Conservation (phyloP, 2,797 vertebrate genomes). For the Poeciliopsis presidionis region DNA sequence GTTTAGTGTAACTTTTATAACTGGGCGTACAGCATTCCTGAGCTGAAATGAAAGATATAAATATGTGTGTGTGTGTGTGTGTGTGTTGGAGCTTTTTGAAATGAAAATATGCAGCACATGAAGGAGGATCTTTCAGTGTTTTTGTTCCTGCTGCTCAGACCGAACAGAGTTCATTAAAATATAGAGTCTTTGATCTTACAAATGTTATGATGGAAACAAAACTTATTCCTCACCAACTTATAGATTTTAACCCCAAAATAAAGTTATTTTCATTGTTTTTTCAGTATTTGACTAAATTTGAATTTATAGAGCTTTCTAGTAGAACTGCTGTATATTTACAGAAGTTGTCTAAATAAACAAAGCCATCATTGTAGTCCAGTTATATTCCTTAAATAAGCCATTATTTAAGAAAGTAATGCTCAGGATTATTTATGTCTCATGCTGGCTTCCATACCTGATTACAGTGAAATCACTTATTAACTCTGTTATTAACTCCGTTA, state of each 20-base stretch:
- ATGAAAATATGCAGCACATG: background rate
- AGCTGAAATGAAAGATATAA: background rate
- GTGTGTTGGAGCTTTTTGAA: background rate
- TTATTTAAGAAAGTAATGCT: too few species aligned
- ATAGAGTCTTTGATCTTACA: background rate
- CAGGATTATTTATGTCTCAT: too few species aligned
- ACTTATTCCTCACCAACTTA: background rate
- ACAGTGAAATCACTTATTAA: too few species aligned
- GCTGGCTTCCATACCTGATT: too few species aligned
- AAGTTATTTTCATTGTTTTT: background rate
- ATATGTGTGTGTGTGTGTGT: background rate
- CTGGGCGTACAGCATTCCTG: slow-evolving; percentile 9
- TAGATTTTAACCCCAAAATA: background rate
- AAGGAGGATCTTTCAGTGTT: background rate
- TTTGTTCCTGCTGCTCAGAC: background rate
- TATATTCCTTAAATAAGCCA: too few species aligned
- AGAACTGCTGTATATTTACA: background rate
- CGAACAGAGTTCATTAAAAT: background rate
- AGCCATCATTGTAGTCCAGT: background rate
- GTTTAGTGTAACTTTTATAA: background rate
- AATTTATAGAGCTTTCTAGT: background rate
- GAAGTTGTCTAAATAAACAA: background rate
- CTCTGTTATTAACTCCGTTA: too few species aligned
- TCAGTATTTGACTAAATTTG: background rate
- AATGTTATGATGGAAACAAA: background rate